A percentile compares a stretch with the other conserved stretches of the same genome.
Evolutionary conservation across 2,888 invertebrate genomes (phyloP).

Genomic region (Encarsia formosa): DNA sequence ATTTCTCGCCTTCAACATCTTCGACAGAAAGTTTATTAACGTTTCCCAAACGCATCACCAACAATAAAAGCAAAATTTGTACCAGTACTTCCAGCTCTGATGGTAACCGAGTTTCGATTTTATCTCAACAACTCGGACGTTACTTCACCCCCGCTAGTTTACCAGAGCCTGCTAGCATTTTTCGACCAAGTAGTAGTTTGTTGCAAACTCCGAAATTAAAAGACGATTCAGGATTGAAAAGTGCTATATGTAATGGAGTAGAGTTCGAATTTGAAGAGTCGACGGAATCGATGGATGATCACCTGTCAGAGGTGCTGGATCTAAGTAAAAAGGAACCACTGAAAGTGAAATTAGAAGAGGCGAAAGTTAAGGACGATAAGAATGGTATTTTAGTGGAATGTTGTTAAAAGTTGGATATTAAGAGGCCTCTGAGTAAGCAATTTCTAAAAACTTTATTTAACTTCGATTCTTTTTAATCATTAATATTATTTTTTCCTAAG

Average conservation of each 20-base stretch:
- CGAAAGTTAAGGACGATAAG: not conserved
- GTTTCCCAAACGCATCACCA: too few species aligned
- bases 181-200: not conserved
- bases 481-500: too few species aligned
- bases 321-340: slow-evolving; percentile 20
- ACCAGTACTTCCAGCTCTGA: not conserved
- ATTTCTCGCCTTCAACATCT: too few species aligned
- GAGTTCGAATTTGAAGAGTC: too few species aligned
- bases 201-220: not conserved
- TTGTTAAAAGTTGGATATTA: too few species aligned
- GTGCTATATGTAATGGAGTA: too few species aligned
- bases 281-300: not conserved
- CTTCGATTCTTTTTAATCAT: too few species aligned
- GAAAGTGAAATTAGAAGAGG: not conserved
- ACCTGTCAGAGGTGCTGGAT: slow-evolving; percentile 17
- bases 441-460: too few species aligned
- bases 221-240: too few species aligned
- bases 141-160: slow-evolving; percentile 5
- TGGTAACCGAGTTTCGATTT: not conserved
- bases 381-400: not conserved
- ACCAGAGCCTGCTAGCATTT: not conserved
- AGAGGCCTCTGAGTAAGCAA: too few species aligned
- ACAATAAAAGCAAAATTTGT: too few species aligned
- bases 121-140: not conserved
- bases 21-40: too few species aligned